Conservation (phyloP, 1,140 invertebrate genomes). For the Nomia melanderi region DNA sequence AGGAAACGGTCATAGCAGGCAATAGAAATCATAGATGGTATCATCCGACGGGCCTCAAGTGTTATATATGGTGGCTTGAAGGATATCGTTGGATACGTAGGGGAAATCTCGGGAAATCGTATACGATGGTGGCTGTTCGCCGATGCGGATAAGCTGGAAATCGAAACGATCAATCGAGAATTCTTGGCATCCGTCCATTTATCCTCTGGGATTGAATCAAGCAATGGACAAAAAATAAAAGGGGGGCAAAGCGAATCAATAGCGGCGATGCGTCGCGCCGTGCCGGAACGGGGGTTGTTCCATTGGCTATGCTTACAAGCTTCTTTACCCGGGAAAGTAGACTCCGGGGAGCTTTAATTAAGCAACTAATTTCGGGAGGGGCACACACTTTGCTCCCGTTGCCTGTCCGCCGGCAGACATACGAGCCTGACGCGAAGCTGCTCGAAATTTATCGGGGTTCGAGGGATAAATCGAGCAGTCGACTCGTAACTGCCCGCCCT, state of each 20-base stretch:
- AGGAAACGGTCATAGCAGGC: neutral
- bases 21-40: neutral
- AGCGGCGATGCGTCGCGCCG: conserved; percentile 3
- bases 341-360: conserved; percentile 40
- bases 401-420: conserved; percentile 27
- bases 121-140: conserved; percentile 9
- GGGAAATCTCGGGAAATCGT: neutral
- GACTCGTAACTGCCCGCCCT: conserved; percentile 9
- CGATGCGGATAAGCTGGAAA: conserved; percentile 46
- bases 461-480: conserved; percentile 39
- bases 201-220: conserved; percentile 40
- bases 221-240: neutral
- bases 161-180: conserved; percentile 50
- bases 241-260: conserved; percentile 3
- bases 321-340: conserved; percentile 27
- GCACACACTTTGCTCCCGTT: conserved; percentile 21
- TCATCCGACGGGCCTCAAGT: neutral
- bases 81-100: neutral
- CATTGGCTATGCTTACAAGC: conserved; percentile 24
- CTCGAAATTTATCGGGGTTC: conserved; percentile 32
- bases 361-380: conserved; percentile 57
- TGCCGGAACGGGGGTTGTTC: neutral
- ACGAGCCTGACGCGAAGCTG: conserved; percentile 27
- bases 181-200: conserved; percentile 51
- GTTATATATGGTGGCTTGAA: neutral